These are phyloP conservation scores for Mamestra brassicae DNA, from an alignment of 2,888 invertebrate genomes.

Conservation along the genomic window DNA sequence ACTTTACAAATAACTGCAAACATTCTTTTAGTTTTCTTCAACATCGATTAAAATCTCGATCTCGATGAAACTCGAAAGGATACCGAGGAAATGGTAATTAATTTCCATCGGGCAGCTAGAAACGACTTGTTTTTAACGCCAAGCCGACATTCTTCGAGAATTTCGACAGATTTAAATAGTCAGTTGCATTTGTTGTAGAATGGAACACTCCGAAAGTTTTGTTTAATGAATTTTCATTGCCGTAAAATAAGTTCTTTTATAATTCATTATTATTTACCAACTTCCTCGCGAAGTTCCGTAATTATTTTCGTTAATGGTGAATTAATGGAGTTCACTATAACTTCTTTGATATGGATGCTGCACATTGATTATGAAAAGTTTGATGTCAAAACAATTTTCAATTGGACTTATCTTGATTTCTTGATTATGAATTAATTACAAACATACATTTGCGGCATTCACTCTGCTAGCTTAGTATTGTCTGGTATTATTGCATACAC, in stretches of 20 bases:
- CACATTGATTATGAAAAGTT: neutral
- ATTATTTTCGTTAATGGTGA: conserved; percentile 35
- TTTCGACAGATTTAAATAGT: conserved; percentile 53
- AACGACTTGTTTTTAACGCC: conserved; percentile 69
- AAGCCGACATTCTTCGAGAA: conserved; percentile 55
- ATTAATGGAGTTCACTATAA: conserved; percentile 26
- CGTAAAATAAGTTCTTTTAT: conserved; percentile 32
- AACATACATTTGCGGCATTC: too few relatives aligned
- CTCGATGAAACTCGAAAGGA: conserved; percentile 62
- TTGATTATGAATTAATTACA: neutral
- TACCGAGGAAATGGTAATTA: conserved; percentile 74
- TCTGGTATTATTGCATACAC: too few relatives aligned
- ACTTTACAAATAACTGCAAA: neutral
- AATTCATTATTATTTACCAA: conserved; percentile 40
- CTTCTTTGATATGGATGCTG: neutral
- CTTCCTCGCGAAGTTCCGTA: conserved; percentile 16
- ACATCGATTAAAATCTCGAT: too few relatives aligned
- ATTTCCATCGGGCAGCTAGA: conserved; percentile 74
- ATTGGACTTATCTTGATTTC: neutral
- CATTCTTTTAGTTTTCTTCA: neutral
- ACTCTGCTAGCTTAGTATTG: too few relatives aligned
- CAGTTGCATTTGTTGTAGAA: conserved; percentile 41
- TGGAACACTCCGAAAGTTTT: conserved; percentile 43
- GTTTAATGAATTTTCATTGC: conserved; percentile 47
- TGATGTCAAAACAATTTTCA: neutral